phyloP scores from a whole-genome alignment of 2,797 vertebrate genomes.

The Danio albolineatus region DNA sequence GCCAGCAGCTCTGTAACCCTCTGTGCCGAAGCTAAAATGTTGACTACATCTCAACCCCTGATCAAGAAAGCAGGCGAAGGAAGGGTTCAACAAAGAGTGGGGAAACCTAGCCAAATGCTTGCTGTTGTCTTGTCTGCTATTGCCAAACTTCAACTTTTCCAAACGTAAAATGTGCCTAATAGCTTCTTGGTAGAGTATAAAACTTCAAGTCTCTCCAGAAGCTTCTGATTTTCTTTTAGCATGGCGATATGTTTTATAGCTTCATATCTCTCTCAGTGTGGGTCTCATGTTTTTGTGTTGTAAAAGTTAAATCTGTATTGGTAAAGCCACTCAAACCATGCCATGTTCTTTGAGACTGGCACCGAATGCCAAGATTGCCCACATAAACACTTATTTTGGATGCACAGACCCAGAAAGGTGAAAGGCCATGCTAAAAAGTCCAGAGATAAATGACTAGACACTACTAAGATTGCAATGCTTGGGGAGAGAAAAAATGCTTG shows the following conservation, averaged over 20 bases:
- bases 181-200: neutral
- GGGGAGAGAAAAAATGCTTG: no score
- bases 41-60: constrained; percentile 23
- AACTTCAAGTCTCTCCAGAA: neutral
- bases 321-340: constrained; percentile 66
- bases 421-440: neutral
- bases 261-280: constrained; percentile 35
- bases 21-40: constrained; percentile 12
- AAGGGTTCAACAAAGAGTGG: neutral
- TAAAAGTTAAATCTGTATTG: constrained; percentile 70
- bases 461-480: neutral
- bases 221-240: constrained; percentile 27
- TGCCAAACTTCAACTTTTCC: neutral
- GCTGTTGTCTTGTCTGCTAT: neutral
- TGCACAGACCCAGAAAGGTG: constrained; percentile 21
- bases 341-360: constrained; percentile 57
- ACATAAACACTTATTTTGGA: constrained; percentile 29
- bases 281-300: constrained; percentile 48
- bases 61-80: neutral
- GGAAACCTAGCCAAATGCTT: neutral
- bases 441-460: constrained; percentile 2
- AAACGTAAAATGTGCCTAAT: neutral
- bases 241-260: constrained; percentile 37
- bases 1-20: constrained; percentile 5
- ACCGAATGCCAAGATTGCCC: constrained; percentile 37